A percentile compares a stretch with the other conserved stretches of the same genome.
These are phyloP conservation scores for Eupithecia abbreviata DNA, from an alignment of 2,888 invertebrate genomes.

Conservation along the genomic window DNA sequence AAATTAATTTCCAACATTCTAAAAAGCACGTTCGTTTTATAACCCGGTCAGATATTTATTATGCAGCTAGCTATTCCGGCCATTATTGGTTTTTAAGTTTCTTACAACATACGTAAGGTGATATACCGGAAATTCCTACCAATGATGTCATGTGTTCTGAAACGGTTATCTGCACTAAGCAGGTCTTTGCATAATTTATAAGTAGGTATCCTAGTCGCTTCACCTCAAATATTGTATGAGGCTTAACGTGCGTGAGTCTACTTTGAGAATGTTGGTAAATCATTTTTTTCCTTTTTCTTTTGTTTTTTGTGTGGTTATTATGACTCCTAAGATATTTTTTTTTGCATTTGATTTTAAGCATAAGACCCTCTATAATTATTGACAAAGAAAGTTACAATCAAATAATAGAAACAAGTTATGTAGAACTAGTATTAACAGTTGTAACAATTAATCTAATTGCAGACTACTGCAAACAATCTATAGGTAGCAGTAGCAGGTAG, in stretches of 20 bases:
- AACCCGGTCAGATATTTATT: not conserved
- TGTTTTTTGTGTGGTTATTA: too few relatives aligned
- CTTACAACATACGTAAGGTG: not conserved
- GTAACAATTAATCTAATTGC: too few relatives aligned
- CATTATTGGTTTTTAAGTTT: not conserved
- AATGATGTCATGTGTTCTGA: conserved; percentile 23
- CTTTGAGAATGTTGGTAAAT: not conserved
- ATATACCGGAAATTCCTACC: conserved; percentile 19
- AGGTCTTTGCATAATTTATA: conserved; percentile 15
- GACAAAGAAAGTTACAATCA: too few relatives aligned
- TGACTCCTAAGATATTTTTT: too few relatives aligned
- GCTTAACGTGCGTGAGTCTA: conserved; percentile 20
- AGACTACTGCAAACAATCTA: too few relatives aligned
- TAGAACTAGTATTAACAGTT: too few relatives aligned
- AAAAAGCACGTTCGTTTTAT: not conserved
- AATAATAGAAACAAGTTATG: too few relatives aligned
- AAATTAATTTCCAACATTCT: not conserved
- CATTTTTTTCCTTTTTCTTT: too few relatives aligned
- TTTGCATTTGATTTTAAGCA: too few relatives aligned
- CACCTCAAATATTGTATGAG: conserved; percentile 32
- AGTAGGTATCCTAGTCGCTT: conserved; percentile 26
- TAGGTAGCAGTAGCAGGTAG: too few relatives aligned
- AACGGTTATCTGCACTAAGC: conserved; percentile 15
- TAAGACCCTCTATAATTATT: too few relatives aligned
- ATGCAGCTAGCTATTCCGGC: not conserved